phyloP scores from a whole-genome alignment of 2,888 invertebrate genomes.

The Scelioninae gen. 1 region DNA sequence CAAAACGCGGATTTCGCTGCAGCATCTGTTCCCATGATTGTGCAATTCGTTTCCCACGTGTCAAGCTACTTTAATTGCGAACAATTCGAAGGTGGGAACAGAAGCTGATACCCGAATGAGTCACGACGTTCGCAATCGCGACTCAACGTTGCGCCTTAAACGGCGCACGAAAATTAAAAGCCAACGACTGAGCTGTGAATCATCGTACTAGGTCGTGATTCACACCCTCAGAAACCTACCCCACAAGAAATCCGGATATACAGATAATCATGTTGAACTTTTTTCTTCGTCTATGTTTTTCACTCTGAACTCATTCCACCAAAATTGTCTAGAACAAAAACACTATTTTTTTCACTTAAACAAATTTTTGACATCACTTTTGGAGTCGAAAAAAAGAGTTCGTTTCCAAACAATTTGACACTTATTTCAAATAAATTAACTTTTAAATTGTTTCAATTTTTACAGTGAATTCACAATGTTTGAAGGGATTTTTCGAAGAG shows the following conservation, averaged over 20 bases:
- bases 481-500: not conserved
- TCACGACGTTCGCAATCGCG: slow-evolving; percentile 45
- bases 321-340: no score
- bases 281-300: not conserved
- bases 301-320: not conserved
- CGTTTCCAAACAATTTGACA: no score
- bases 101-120: slow-evolving; percentile 46
- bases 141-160: slow-evolving; percentile 35
- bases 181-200: not conserved
- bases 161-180: slow-evolving; percentile 31
- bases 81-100: slow-evolving; percentile 58
- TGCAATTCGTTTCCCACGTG: slow-evolving; percentile 54
- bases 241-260: slow-evolving; percentile 83
- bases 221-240: slow-evolving; percentile 76
- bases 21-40: slow-evolving; percentile 42
- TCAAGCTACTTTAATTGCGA: slow-evolving; percentile 46
- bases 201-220: not conserved
- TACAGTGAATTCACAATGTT: not conserved
- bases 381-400: no score
- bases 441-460: no score
- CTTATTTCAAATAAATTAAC: no score
- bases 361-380: no score
- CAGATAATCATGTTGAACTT: slow-evolving; percentile 81
- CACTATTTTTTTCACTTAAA: not conserved
- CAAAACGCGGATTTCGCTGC: slow-evolving; percentile 25